These are phyloP conservation scores for Dermatophagoides farinae DNA, from an alignment of 1,140 invertebrate genomes.

Conservation along the genomic window DNA sequence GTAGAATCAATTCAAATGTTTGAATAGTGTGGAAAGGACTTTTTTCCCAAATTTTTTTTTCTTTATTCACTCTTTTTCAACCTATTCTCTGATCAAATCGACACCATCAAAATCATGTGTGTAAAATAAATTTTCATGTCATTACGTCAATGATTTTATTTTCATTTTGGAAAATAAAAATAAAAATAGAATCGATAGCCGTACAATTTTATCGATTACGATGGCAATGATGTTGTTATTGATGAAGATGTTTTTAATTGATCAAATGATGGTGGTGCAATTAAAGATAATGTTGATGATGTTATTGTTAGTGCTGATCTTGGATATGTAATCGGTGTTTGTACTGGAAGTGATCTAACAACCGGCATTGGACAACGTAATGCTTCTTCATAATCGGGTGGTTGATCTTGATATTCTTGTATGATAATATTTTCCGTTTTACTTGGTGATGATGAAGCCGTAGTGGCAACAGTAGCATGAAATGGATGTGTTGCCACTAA, in stretches of 20 bases:
- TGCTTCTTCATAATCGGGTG: slow-evolving; percentile 4
- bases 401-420: background rate
- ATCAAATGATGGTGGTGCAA: background rate
- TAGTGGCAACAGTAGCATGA: background rate
- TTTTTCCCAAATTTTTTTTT: too few species aligned
- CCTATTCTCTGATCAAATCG: too few species aligned
- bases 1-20: too few species aligned
- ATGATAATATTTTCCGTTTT: background rate
- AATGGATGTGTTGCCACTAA: background rate
- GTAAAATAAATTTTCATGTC: too few species aligned
- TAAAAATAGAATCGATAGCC: too few species aligned
- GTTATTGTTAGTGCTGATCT: background rate
- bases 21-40: too few species aligned
- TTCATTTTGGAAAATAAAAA: too few species aligned
- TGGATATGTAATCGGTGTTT: background rate
- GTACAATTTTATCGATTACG: background rate
- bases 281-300: background rate
- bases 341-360: background rate
- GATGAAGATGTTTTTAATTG: background rate
- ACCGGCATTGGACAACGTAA: background rate
- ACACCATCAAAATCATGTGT: too few species aligned
- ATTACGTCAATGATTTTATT: too few species aligned
- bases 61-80: too few species aligned
- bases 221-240: background rate
- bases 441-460: background rate